phyloP scores from a whole-genome alignment of 2,113 vertebrate genomes.

The Menidia beryllina region DNA sequence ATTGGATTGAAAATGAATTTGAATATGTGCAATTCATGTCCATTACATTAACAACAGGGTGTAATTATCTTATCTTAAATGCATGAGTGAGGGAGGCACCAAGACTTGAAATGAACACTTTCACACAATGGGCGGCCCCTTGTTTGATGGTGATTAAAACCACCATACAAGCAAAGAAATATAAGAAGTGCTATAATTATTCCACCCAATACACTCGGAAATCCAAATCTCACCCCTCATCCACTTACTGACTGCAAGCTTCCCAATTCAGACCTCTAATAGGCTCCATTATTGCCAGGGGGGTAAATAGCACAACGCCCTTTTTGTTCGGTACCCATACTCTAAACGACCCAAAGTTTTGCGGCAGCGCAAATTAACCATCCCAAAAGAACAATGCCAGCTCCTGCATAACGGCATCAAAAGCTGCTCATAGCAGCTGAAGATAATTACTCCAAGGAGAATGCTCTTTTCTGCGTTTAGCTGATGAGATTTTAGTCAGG shows the following conservation, averaged over 20 bases:
- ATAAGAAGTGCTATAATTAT: conserved; percentile 59
- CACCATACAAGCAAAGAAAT: conserved; percentile 38
- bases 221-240: conserved; percentile 32
- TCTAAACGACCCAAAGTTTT: conserved; percentile 23
- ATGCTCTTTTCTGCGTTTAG: conserved; percentile 61
- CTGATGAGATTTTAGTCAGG: conserved; percentile 70
- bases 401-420: conserved; percentile 48
- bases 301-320: conserved; percentile 44
- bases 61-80: conserved; percentile 47
- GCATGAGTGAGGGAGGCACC: conserved; percentile 4
- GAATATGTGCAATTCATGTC: conserved; percentile 24
- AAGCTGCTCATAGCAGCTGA: conserved; percentile 44
- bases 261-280: conserved; percentile 50
- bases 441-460: conserved; percentile 72
- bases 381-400: conserved; percentile 47
- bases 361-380: conserved; percentile 44
- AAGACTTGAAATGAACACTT: conserved; percentile 16
- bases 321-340: conserved; percentile 40
- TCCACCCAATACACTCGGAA: conserved; percentile 47
- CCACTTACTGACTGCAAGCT: conserved; percentile 28
- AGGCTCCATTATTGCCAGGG: conserved; percentile 46
- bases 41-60: conserved; percentile 39
- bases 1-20: conserved; percentile 15
- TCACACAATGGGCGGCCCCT: conserved; percentile 19
- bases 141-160: conserved; percentile 51